A percentile compares a stretch with the other conserved stretches of the same genome.
These are phyloP conservation scores for Exephanes ischioxanthus DNA, from an alignment of 2,888 invertebrate genomes.

Conservation along the genomic window DNA sequence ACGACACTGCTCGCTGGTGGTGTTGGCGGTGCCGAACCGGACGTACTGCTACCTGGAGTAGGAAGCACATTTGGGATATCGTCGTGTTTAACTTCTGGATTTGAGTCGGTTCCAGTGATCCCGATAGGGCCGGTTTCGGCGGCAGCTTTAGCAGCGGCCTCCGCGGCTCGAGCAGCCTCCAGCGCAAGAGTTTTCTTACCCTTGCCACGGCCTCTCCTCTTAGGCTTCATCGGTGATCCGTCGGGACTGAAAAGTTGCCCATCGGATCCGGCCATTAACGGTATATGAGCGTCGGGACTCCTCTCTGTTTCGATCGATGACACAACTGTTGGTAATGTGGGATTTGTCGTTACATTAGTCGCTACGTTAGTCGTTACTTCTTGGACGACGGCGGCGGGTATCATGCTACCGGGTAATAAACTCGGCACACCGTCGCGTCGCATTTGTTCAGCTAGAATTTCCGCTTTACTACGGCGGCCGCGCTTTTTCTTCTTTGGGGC, in stretches of 20 bases:
- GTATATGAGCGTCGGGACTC: slow-evolving; percentile 74
- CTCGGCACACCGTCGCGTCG: slow-evolving; percentile 80
- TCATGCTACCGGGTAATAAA: slow-evolving; percentile 64
- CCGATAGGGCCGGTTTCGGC: slow-evolving; percentile 80
- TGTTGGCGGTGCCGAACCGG: slow-evolving; percentile 83
- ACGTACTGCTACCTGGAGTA: slow-evolving; percentile 82
- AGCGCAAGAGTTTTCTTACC: slow-evolving; percentile 84
- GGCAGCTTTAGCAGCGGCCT: slow-evolving; percentile 84
- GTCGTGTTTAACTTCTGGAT: slow-evolving; percentile 78
- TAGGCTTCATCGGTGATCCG: slow-evolving; percentile 81
- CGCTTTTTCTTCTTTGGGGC: slow-evolving; percentile 83
- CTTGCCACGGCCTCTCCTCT: slow-evolving; percentile 83
- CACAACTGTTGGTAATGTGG: slow-evolving; percentile 62
- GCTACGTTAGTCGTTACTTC: slow-evolving; percentile 70
- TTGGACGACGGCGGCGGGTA: slow-evolving; percentile 68
- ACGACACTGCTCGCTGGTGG: slow-evolving; percentile 74
- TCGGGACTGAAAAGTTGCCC: slow-evolving; percentile 80
- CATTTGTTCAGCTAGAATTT: slow-evolving; percentile 84
- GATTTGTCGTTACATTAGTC: slow-evolving; percentile 67
- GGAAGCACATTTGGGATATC: slow-evolving; percentile 80
- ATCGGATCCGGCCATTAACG: slow-evolving; percentile 76
- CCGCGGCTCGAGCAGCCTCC: slow-evolving; percentile 85
- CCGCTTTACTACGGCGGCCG: slow-evolving; percentile 83
- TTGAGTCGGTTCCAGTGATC: slow-evolving; percentile 78
- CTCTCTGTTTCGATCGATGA: slow-evolving; percentile 81